Conservation (phyloP, 2,888 invertebrate genomes). For the Phortica magna region DNA sequence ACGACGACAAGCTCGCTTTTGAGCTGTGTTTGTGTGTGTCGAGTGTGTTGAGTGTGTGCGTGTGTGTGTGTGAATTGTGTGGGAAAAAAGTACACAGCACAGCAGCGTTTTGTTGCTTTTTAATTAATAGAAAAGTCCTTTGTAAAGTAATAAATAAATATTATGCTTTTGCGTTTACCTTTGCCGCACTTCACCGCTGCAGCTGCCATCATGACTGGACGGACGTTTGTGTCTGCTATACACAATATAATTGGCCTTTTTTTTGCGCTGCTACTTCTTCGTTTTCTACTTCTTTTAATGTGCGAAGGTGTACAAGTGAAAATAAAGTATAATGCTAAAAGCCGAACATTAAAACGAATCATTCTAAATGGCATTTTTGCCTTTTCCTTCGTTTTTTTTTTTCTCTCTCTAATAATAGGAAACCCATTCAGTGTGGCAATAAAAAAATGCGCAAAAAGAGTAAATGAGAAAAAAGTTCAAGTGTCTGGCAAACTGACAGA, state of each 20-base stretch:
- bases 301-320: conserved; percentile 19
- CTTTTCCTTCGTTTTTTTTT: too few relatives aligned
- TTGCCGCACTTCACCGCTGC: conserved; percentile 31
- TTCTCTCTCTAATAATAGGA: conserved; percentile 5
- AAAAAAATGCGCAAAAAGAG: too few relatives aligned
- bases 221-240: not conserved
- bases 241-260: not conserved
- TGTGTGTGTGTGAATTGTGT: conserved; percentile 5
- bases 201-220: not conserved
- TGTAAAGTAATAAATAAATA: conserved; percentile 77
- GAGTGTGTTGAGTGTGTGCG: conserved; percentile 37
- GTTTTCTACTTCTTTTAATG: not conserved
- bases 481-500: not conserved
- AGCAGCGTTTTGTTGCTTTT: conserved; percentile 72
- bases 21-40: conserved; percentile 32
- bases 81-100: conserved; percentile 4
- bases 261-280: not conserved
- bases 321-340: not conserved
- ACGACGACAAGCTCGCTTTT: not conserved
- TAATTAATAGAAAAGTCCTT: conserved; percentile 77
- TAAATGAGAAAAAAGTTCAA: not conserved
- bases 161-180: conserved; percentile 72
- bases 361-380: conserved; percentile 2
- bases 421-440: conserved; percentile 1
- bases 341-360: conserved; percentile 17